Evolutionary conservation across 1,140 invertebrate species (phyloP), one percentile per base, ranked within the genome.

Genomic region (Drosophila mojavensis): DNA sequence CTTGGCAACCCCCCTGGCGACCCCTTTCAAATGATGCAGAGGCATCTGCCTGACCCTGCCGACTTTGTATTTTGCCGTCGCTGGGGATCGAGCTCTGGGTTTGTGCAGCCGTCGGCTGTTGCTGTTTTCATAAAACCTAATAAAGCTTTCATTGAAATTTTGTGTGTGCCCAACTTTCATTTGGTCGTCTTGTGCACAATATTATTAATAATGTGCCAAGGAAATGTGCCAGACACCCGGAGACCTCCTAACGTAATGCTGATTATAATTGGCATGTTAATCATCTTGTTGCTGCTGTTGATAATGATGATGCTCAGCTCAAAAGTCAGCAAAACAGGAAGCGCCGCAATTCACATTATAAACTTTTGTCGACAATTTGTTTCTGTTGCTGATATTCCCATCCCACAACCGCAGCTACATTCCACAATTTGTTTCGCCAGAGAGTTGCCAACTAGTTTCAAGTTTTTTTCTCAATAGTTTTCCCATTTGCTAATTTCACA

Each of bases 61-160:
- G 53, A 45, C 24, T 51, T 9, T 45, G n/a, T 9, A 10, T n/a
- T 45, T n/a, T 7, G 39, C 0, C 9, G 15, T 17, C n/a, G 5
- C 43, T 11, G 26, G 54, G 53, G 13, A 41, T 47, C 1, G 45
- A 11, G 55, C 0, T 33, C 4, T 24, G 10, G n/a, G 36, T 13
- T 26, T 36, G 41, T 33, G 39, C 51, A 53, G 55, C 62, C 43
- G 48, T 53, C 55, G 66, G 45, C 53, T 71, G 73, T 73, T 84
- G 75, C 84, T 77, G 81, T 85, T 84, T 84, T 80, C 68, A 84
- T 80, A 77, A 74, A 68, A 75, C 41, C 77, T 78, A 84, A 84
- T 84, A 80, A 88, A 68, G 77, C 54, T 79, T 59, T 80, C 73
- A 83, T 78, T 83, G 61, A 75, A 48, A 83, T 74, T 74, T 75